Evolutionary conservation across 37 sponge, comb jelly and placozoan species (phyloP), one percentile per base, ranked within the genome.

Genomic region (Aphrocallistes beatrix): DNA sequence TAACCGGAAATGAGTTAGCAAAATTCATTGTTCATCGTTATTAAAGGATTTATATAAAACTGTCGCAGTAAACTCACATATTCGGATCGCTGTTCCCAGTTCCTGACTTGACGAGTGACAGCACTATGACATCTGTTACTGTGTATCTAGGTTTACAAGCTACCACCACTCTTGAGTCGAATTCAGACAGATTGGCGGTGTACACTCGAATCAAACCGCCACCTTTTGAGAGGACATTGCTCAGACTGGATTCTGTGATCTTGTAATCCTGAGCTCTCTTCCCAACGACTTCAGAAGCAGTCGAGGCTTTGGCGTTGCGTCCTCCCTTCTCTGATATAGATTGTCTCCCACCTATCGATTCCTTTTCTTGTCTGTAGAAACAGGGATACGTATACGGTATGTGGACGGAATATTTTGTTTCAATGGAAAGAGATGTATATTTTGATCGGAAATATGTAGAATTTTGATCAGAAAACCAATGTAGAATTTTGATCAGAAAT

Each of bases 131-230:
- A 21, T 91, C 92, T 0, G 39, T 39, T 0, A 87, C 86, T 0
- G 85, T 82, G 39, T 87, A 84, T 85, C 89, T 91, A 60, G 84
- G 40, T n/a, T 40, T 38, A 48, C 92, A 91, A 45, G 87, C 89
- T 9, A 89, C 51, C 37, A 90, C 86, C 30, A 87, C 51, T 1
- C 89, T 85, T 38, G 88, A 84, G 38, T 87, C 45, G 40, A 89
- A 87, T 10, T 91, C 91, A 25, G 86, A 82, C 34, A 90, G 86
- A 23, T 89, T 50, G 36, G 90, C 83, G 17, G 93, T 90, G 87
- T 90, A 90, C n/a, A 93, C 84, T 0, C 93, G 83, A 36, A 93
- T 38, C 37, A 93, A 50, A 3, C 87, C 87, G 23, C 90, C 93
- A 23, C 90, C 93, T 85, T 89, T 36, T 3, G 49, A 86, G 1